Conservation (phyloP, 2,113 vertebrate genomes). For the Serilophus lunatus region DNA sequence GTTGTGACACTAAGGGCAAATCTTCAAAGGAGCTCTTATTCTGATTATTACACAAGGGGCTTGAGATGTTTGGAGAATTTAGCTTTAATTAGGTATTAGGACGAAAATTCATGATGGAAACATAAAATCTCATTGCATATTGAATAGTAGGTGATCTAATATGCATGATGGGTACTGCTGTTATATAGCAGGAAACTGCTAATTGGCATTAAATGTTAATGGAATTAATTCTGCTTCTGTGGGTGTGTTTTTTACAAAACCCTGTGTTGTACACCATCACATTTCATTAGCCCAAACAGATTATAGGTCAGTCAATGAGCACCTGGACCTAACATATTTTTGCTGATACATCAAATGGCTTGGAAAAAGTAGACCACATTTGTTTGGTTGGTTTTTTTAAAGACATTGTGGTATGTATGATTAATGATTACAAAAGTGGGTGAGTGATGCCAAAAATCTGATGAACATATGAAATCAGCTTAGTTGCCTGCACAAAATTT, state of each 20-base stretch:
- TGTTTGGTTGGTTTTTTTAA: background rate
- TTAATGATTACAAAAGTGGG: background rate
- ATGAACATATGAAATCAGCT: background rate
- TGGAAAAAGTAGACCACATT: background rate
- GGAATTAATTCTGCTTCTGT: constrained; percentile 44
- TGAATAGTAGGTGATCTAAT: constrained; percentile 20
- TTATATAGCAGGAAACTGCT: background rate
- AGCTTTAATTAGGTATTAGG: constrained; percentile 3
- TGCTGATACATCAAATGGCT: background rate
- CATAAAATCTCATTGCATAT: constrained; percentile 31
- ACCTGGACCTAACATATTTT: background rate
- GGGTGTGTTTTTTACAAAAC: background rate
- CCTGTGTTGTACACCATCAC: background rate
- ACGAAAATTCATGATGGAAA: background rate
- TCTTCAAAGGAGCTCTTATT: constrained; percentile 22
- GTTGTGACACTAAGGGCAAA: background rate
- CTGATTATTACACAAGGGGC: background rate
- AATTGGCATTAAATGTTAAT: constrained; percentile 58
- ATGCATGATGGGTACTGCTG: background rate
- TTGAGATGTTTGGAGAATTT: constrained; percentile 17
- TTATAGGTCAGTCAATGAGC: background rate
- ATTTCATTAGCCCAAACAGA: constrained; percentile 13
- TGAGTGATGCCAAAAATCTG: background rate
- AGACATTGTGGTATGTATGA: background rate
- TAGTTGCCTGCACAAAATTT: background rate